Evolutionary conservation across 2,113 vertebrate species (phyloP).

Genomic region (Cathartes aura): DNA sequence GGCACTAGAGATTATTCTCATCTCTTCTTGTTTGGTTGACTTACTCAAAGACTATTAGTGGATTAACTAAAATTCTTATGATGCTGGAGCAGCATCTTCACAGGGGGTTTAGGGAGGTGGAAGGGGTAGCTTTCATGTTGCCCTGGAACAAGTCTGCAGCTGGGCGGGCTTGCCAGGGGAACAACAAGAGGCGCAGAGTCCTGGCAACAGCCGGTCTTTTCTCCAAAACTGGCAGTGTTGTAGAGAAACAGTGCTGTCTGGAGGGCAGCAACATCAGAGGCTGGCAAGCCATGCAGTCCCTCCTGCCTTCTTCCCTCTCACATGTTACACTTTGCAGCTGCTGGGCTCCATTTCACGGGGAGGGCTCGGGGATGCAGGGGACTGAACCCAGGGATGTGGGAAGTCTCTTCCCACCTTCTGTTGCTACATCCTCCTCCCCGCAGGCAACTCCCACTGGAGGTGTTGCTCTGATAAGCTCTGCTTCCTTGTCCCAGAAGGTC

Average conservation of each 20-base stretch:
- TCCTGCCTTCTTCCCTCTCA: not conserved
- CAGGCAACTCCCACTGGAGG: not conserved
- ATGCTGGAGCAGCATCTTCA: not conserved
- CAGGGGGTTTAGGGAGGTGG: not conserved
- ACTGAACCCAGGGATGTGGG: not conserved
- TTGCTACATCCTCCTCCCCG: not conserved
- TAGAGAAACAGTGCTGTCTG: not conserved
- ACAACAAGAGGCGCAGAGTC: not conserved
- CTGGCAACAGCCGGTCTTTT: not conserved
- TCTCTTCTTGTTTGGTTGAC: not conserved
- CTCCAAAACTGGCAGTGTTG: not conserved
- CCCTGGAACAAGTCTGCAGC: not conserved
- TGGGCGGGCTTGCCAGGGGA: not conserved
- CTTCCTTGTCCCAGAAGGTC: not conserved
- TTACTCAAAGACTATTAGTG: constrained; percentile 30
- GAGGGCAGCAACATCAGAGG: not conserved
- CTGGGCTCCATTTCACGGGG: not conserved
- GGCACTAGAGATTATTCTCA: not conserved
- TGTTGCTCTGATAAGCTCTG: not conserved
- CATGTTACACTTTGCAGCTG: not conserved
- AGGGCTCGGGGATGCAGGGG: not conserved
- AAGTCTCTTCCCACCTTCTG: not conserved
- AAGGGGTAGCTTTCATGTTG: not conserved
- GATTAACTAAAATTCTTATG: not conserved
- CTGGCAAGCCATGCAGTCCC: not conserved